These are phyloP conservation scores for Cyprinella venusta DNA, from an alignment of 2,797 vertebrate genomes.

Conservation along the genomic window DNA sequence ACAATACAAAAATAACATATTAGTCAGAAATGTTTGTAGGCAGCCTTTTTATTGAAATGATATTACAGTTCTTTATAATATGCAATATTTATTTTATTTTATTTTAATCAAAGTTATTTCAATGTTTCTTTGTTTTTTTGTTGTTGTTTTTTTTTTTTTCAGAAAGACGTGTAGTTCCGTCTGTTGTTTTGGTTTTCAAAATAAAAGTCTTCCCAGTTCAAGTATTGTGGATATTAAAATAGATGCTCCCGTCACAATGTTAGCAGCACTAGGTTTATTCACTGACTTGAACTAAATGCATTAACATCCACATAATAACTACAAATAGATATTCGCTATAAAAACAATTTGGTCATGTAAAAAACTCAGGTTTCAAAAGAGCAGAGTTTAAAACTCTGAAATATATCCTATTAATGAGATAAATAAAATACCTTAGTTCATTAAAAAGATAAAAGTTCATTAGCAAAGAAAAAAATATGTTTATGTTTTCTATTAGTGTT, in stretches of 20 bases:
- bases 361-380: background rate
- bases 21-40: background rate
- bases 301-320: background rate
- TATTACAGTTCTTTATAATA: background rate
- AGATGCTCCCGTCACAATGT: background rate
- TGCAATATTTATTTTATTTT: background rate
- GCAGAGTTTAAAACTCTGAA: background rate
- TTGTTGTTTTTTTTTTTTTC: no score
- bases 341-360: background rate
- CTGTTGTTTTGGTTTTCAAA: slow-evolving; percentile 3
- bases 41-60: background rate
- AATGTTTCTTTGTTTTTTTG: background rate
- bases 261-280: background rate
- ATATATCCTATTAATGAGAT: background rate
- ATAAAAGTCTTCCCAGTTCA: background rate
- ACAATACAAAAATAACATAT: background rate
- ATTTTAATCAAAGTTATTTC: background rate
- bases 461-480: background rate
- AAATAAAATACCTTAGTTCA: background rate
- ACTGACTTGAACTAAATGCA: background rate
- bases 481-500: background rate
- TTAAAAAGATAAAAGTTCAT: background rate
- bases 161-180: background rate
- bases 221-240: background rate
- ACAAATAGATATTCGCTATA: background rate